Evolutionary conservation across 2,888 invertebrate genomes (phyloP), one percentile per base, ranked within the genome.

Genomic region (Rhamnusium bicolor): DNA sequence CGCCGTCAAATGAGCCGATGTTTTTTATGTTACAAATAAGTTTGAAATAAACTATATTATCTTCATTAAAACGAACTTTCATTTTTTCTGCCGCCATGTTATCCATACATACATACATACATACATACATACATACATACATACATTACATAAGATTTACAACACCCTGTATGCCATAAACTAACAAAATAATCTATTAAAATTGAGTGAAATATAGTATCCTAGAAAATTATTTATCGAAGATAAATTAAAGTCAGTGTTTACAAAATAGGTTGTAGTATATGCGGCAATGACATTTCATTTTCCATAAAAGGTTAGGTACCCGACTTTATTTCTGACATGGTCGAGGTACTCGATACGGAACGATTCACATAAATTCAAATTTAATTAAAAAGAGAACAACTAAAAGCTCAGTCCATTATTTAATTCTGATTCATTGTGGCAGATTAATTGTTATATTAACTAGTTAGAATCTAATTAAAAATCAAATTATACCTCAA

Each of bases 361-460:
- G 61, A 61, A 61, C 61, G 40, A 61, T 46, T 46, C 61, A 18
- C 61, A 40, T n/a, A 61, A 58, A 21, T 61, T 61, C 19, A 21
- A 19, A 46, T 61, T 61, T 40, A 61, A 61, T 61, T 61, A 61
- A 40, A 46, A 61, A 19, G 10, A 19, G 16, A 21, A 40, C 16
- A 61, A 46, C n/a, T 8, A 16, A 27, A 10, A 19, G 46, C 18
- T 5, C 3, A 21, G 21, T 61, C 21, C n/a, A 19, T 61, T 61
- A 19, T 61, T 3, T 46, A 19, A 40, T 18, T 40, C 16, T 32
- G 2, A n/a, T 4, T 40, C n/a, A 40, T 40, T 40, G n/a, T 4
- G 12, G 4, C 8, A 40, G 40, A n/a, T n/a, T 12, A n/a, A 12
- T n/a, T 40, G 4, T 40, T 40, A 40, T 32, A 4, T 24, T 24